Evolutionary conservation across 37 sponge, comb jelly and placozoan species (phyloP).

Genomic region (Halichondria panicea): DNA sequence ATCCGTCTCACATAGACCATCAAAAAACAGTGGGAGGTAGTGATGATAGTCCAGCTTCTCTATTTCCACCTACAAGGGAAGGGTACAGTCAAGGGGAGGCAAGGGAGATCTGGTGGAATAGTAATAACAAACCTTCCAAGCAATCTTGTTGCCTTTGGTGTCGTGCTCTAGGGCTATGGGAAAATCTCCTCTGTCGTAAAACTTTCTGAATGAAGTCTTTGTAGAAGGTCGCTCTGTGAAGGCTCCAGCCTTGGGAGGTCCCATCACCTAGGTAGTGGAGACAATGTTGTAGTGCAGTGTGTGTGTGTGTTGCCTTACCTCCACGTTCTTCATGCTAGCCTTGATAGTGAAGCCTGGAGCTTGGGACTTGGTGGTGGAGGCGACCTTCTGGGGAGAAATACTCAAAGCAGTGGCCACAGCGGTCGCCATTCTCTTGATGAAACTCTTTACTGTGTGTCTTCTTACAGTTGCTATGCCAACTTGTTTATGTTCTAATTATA

Average conservation of each 20-base stretch:
- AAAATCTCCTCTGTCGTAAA: slow-evolving; percentile 98
- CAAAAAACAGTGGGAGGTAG: slow-evolving; percentile 99
- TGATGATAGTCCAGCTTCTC: slow-evolving; percentile 98
- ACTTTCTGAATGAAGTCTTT: slow-evolving; percentile 92
- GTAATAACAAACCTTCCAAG: slow-evolving; percentile 90
- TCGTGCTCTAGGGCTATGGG: slow-evolving; percentile 98
- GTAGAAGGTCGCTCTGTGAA: slow-evolving; percentile 77
- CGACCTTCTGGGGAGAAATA: no score
- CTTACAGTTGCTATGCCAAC: no score
- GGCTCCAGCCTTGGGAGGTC: slow-evolving; percentile 92
- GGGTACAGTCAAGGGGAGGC: no score
- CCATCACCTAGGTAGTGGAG: slow-evolving; percentile 41
- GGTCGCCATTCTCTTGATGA: no score
- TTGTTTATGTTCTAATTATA: no score
- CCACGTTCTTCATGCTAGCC: slow-evolving; percentile 85
- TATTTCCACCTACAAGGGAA: slow-evolving; percentile 81
- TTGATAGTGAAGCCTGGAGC: slow-evolving; percentile 90
- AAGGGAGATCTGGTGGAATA: no score
- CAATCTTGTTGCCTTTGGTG: slow-evolving; percentile 99
- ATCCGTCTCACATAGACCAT: slow-evolving; percentile 93
- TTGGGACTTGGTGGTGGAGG: neutral
- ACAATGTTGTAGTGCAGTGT: neutral
- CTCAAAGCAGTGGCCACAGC: no score
- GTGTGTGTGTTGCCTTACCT: slow-evolving; percentile 61
- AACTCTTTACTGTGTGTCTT: no score